phyloP scores from a whole-genome alignment of 2,113 vertebrate species.

The Nothoprocta perdicaria region DNA sequence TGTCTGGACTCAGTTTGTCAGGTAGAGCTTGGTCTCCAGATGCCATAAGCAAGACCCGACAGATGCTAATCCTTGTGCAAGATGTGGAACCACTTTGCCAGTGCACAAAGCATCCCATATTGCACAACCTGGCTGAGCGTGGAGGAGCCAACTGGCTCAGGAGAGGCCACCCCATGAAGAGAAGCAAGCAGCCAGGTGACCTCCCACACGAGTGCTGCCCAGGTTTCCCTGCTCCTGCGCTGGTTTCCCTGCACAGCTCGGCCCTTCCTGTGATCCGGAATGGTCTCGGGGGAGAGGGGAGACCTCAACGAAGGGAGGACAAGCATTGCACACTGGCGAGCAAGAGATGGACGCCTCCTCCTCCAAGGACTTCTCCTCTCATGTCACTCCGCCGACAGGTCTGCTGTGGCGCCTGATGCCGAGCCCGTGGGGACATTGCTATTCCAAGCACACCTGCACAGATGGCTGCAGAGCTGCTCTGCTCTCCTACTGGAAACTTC shows the following conservation, averaged over 20 bases:
- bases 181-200: not conserved
- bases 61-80: not conserved
- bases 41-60: not conserved
- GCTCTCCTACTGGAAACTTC: not conserved
- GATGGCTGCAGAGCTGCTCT: not conserved
- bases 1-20: not conserved
- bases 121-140: not conserved
- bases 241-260: not conserved
- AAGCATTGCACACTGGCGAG: not conserved
- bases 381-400: accelerated
- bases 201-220: not conserved
- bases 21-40: not conserved
- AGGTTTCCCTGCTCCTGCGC: not conserved
- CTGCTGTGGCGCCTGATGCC: not conserved
- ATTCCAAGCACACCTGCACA: not conserved
- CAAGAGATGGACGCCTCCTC: not conserved
- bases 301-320: accelerated
- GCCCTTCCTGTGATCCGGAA: not conserved
- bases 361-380: not conserved
- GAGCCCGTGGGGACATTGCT: not conserved
- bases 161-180: accelerated
- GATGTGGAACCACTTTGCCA: accelerated
- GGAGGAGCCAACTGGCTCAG: accelerated
- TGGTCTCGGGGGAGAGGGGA: accelerated
- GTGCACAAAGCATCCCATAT: not conserved